Base-by-base conservation (phyloP, 2,797 vertebrate genomes). In the Ispidina picta region DNA sequence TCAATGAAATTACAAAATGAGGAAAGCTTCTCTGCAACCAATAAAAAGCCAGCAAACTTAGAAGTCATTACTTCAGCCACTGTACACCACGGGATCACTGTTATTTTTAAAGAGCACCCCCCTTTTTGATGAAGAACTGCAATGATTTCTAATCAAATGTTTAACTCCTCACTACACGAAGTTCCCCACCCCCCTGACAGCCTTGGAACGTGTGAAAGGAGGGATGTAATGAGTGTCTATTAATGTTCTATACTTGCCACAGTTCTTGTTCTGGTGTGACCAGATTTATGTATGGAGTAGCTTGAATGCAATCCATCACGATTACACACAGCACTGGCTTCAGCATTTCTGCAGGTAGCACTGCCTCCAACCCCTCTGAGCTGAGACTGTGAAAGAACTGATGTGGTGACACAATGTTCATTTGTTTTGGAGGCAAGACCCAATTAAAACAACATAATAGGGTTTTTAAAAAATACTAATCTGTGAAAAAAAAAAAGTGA, bases 401-500 rank as follows among this genome's bases (percentile, higher is more conserved):
- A 92, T 10, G 46, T 48, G 23, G 66, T 59, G 75, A 70, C 89
- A 82, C 64, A 92, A 79, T 49, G 31, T 95, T 90, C 69, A 66
- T 91, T 94, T 95, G 89, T 95, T 77, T 94, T 78, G 60, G 75
- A 76, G 88, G 82, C 69, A 76, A 66, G 75, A 75, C 49, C 90
- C 90, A 83, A 92, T 93, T 84, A 92, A 92, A 92, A 93, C 76
- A 95, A 85, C 83, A 63, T 80, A 89, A 92, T 66, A 0, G 44
- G 15, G 63, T 85, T 91, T 83, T 16, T 85, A 92, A 94, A 94
- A 75, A 94, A 89, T 85, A 94, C 83, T 81, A 85, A 95, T 87
- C 85, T 89, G 56, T 89, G n/a, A 37, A 37, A 37, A 35, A 37
- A 35, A 37, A 94, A 89, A 80, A 8, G 21, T 33, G 78, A 82